Base-by-base conservation (phyloP, 2,797 vertebrate genomes). In the Danio albolineatus region DNA sequence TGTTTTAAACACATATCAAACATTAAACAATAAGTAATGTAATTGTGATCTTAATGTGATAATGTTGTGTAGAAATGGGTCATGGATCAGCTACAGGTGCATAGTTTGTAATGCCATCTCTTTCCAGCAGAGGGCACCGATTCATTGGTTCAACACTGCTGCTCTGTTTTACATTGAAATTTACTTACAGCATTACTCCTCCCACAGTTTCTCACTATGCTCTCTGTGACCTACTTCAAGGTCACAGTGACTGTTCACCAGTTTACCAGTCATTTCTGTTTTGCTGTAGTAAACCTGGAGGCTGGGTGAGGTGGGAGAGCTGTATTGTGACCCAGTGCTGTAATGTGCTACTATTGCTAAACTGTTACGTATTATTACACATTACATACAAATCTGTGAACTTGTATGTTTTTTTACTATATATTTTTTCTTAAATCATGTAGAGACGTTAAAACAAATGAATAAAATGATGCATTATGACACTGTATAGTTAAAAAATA, bases 181-280 rank as follows among this genome's bases (percentile, higher is more conserved):
- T 5, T 10, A 69, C 28, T 41, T 17, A 19, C 9, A 21, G n/a
- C 43, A 48, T 19, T 57, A 36, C 28, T 60, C 62, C 65, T 70
- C 79, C 36, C 56, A 44, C 28, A n/a, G 13, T 36, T 43, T 61
- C 64, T 64, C 12, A 28, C 49, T 80, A 17, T 73, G 5, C 67
- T 62, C 19, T 8, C 16, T 67, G 2, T 74, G 76, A 82, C 70
- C 39, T 56, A 49, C 62, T 56, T 82, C 54, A 82, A 73, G 62
- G 59, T 70, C 56, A 64, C 39, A 74, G 44, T 13, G 65, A 70
- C 39, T 48, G 21, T 48, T 74, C 39, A 65, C 17, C n/a, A 60
- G n/a, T 44, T 71, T 28, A 21, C 10, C 53, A 13, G 2, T 48
- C 28, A 59, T 51, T 43, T 36, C 36, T 72, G 67, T 66, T 76